Conservation (phyloP, 1,140 invertebrate species). For the Zaprionus gabonicus region DNA sequence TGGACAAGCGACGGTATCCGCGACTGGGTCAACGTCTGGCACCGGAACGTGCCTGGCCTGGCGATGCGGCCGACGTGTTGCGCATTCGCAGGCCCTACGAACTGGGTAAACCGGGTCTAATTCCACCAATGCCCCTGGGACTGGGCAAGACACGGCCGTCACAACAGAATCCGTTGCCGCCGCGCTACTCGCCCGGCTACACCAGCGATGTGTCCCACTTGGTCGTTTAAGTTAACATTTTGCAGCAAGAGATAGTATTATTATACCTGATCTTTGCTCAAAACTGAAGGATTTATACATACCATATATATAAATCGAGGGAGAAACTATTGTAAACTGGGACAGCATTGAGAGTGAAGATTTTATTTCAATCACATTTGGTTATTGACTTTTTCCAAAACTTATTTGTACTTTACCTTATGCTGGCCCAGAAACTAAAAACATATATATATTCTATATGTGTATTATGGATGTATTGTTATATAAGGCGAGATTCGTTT, state of each 20-base stretch:
- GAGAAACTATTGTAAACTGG: constrained; percentile 21
- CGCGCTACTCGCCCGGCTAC: constrained; percentile 87
- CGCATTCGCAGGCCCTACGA: constrained; percentile 85
- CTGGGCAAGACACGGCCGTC: constrained; percentile 64
- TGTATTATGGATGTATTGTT: constrained; percentile 30
- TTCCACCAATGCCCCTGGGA: constrained; percentile 51
- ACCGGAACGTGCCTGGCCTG: constrained; percentile 88
- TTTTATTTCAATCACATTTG: not conserved
- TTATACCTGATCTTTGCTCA: constrained; percentile 44
- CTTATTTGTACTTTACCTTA: not conserved
- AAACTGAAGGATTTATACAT: constrained; percentile 42
- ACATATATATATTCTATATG: constrained; percentile 22
- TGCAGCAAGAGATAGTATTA: constrained; percentile 35
- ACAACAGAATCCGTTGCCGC: constrained; percentile 85
- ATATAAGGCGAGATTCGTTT: constrained; percentile 38
- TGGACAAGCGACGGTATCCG: constrained; percentile 87
- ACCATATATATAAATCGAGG: constrained; percentile 27
- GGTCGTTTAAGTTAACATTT: constrained; percentile 86
- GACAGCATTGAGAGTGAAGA: not conserved
- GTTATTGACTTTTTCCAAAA: not conserved
- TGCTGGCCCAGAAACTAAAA: constrained; percentile 25
- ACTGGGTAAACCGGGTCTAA: constrained; percentile 55
- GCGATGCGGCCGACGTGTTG: constrained; percentile 86
- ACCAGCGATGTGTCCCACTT: constrained; percentile 89
- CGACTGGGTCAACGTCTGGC: constrained; percentile 83